These are phyloP conservation scores for Laticauda laticaudata DNA, from an alignment of 2,113 vertebrate species.

Conservation along the genomic window DNA sequence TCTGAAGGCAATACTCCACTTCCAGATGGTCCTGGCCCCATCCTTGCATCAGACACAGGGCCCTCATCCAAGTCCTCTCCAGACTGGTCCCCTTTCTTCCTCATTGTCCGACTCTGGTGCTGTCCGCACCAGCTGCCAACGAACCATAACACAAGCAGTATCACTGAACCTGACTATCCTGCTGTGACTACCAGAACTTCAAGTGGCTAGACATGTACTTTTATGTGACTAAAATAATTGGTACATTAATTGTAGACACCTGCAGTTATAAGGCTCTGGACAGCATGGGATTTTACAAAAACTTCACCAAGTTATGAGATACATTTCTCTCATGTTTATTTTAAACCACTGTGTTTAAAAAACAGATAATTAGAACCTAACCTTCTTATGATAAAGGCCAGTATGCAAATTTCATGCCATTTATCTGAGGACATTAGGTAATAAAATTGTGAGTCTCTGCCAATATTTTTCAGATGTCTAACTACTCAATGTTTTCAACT, in stretches of 20 bases:
- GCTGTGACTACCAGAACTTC: not conserved
- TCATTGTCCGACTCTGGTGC: no score
- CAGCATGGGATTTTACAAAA: not conserved
- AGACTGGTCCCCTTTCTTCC: no score
- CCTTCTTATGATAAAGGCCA: not conserved
- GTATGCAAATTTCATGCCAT: not conserved
- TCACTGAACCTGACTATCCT: not conserved
- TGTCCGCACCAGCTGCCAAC: no score
- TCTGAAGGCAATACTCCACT: no score
- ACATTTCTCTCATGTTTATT: not conserved
- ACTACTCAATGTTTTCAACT: not conserved
- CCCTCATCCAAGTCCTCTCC: no score
- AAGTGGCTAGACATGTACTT: not conserved
- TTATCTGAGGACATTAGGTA: not conserved
- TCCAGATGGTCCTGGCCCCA: no score
- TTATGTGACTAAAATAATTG: not conserved
- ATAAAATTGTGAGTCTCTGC: not conserved
- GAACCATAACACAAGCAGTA: not conserved
- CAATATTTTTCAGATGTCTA: not conserved
- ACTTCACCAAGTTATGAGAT: not conserved
- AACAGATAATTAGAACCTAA: not conserved
- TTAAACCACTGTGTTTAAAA: not conserved
- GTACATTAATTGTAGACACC: not conserved
- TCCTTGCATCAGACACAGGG: no score
- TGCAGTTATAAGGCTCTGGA: not conserved